A percentile compares a stretch with the other conserved stretches of the same genome.
phyloP scores from a whole-genome alignment of 2,888 invertebrate genomes.

The Drosophila gaucha region DNA sequence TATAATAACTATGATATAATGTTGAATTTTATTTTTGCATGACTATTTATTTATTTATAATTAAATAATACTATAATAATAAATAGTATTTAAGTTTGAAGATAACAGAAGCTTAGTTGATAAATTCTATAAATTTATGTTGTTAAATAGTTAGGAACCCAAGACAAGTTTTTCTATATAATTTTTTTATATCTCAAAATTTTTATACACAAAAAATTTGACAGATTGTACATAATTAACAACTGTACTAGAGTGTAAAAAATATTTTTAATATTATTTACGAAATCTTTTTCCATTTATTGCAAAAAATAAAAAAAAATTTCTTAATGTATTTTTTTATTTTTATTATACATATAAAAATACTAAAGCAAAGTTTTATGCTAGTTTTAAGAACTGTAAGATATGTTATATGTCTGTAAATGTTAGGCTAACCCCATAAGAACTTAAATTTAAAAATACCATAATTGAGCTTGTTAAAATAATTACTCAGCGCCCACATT shows the following conservation, averaged over 20 bases:
- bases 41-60: constrained; percentile 29
- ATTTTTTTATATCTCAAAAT: no score
- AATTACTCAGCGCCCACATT: constrained; percentile 12
- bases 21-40: constrained; percentile 61
- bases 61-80: constrained; percentile 8
- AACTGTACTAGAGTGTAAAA: no score
- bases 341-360: neutral
- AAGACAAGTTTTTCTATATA: neutral
- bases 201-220: no score
- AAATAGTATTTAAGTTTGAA: neutral
- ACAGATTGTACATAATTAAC: no score
- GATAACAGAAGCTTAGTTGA: neutral
- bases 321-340: neutral
- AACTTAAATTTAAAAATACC: neutral
- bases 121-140: neutral
- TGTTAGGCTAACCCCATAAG: neutral
- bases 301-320: neutral
- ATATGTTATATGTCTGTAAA: neutral
- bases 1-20: constrained; percentile 52
- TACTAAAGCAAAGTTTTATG: no score
- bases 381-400: neutral
- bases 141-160: neutral
- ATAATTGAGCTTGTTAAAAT: constrained; percentile 1
- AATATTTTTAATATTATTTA: no score
- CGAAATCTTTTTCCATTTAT: no score